Conservation (phyloP, 2,113 vertebrate genomes). For the Steatornis caripensis region DNA sequence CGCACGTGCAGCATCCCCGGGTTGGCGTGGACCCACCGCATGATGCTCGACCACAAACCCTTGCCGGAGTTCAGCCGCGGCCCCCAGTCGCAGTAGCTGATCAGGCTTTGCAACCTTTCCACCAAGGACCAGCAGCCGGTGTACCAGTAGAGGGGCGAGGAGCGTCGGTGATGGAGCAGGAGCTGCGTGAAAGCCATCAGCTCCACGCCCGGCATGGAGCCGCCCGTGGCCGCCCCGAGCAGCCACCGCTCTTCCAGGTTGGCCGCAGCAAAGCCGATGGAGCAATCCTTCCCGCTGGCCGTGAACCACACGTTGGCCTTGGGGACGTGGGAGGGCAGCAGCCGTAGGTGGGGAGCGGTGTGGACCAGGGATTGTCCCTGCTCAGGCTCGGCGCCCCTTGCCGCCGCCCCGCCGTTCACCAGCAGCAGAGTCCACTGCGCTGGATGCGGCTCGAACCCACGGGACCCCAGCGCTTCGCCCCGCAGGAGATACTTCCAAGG, state of each 20-base stretch:
- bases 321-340: not conserved
- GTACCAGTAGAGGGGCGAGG: not conserved
- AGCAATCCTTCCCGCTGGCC: rapidly evolving
- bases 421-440: not conserved
- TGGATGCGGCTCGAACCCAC: rapidly evolving
- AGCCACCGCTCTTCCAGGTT: not conserved
- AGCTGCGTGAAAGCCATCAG: not conserved
- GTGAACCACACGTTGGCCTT: not conserved
- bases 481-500: not conserved
- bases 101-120: not conserved
- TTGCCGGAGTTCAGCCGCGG: rapidly evolving
- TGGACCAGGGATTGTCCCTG: not conserved
- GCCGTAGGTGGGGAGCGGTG: rapidly evolving
- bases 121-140: not conserved
- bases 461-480: rapidly evolving
- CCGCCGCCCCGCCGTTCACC: rapidly evolving
- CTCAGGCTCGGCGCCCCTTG: too few species aligned
- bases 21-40: not conserved
- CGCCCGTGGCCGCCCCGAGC: not conserved
- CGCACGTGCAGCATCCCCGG: not conserved
- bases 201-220: rapidly evolving
- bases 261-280: not conserved
- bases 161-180: rapidly evolving
- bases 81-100: too few species aligned
- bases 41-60: not conserved